A percentile compares a stretch with the other conserved stretches of the same genome.
phyloP scores from a whole-genome alignment of 2,888 invertebrate genomes.

The Lacanobia oleracea region DNA sequence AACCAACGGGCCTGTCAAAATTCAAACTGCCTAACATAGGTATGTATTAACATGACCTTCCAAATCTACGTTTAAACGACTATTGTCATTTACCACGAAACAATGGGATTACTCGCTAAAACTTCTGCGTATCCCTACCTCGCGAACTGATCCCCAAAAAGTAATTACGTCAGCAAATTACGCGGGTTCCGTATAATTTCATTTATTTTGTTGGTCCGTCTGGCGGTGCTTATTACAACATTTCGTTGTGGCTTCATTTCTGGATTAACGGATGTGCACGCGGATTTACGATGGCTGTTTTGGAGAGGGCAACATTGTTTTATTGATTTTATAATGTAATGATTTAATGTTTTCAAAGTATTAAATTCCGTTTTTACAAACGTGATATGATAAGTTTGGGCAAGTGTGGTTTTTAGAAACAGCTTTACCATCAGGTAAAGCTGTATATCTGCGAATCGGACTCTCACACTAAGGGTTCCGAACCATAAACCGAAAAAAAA shows the following conservation, averaged over 20 bases:
- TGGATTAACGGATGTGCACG: constrained; percentile 19
- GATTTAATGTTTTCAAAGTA: no score
- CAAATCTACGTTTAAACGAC: not conserved
- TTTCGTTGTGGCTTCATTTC: constrained; percentile 40
- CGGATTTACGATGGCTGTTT: not conserved
- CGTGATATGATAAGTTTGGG: no score
- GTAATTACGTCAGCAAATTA: constrained; percentile 64
- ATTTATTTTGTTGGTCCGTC: constrained; percentile 56
- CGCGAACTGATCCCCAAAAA: constrained; percentile 50
- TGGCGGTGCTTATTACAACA: constrained; percentile 57
- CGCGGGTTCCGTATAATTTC: constrained; percentile 61
- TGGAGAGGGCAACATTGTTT: constrained; percentile 5
- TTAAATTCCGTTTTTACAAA: no score
- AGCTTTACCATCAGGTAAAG: no score
- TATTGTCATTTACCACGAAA: not conserved
- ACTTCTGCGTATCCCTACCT: constrained; percentile 24
- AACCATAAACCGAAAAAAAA: no score
- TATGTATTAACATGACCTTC: no score
- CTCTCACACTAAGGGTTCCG: no score
- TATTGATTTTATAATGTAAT: not conserved
- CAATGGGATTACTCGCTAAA: not conserved
- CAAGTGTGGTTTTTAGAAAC: no score
- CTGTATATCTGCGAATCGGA: no score
- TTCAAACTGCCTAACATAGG: no score
- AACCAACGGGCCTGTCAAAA: no score